Conservation (phyloP, 35 echinoderm and acorn worm species). For the Acanthaster planci region DNA sequence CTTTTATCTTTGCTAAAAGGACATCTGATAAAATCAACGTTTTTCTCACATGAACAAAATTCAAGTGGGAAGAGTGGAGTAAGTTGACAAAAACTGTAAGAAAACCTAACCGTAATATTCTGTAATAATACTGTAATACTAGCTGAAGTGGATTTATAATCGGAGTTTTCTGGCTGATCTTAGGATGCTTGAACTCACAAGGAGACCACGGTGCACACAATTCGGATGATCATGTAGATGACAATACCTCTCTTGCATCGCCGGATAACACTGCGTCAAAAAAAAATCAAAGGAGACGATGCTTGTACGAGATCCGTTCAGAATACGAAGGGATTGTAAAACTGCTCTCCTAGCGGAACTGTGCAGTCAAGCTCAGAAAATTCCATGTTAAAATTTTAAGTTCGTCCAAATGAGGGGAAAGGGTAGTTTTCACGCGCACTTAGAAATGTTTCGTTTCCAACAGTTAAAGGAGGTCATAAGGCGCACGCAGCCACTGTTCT, state of each 20-base stretch:
- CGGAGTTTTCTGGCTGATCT: too few species aligned
- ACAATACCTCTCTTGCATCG: slow-evolving; percentile 34
- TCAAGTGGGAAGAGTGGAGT: neutral
- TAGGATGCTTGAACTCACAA: neutral
- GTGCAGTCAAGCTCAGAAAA: neutral
- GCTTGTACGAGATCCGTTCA: neutral
- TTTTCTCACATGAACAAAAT: neutral
- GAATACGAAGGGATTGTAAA: neutral
- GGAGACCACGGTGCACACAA: slow-evolving; percentile 28
- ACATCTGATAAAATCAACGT: neutral
- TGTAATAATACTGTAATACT: too few species aligned
- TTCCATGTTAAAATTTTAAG: neutral
- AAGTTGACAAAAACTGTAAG: too few species aligned
- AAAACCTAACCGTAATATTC: too few species aligned
- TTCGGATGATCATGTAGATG: slow-evolving; percentile 31
- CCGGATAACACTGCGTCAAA: slow-evolving; percentile 23
- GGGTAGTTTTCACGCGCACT: neutral
- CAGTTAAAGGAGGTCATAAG: too few species aligned
- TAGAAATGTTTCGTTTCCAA: too few species aligned
- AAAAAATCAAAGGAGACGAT: neutral
- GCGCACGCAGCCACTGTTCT: too few species aligned
- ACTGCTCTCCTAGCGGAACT: neutral
- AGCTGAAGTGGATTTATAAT: too few species aligned
- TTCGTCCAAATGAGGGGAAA: neutral
- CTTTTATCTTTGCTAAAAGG: neutral